Base-by-base conservation (phyloP, 37 sponge, comb jelly and placozoan species). In the Tethya wilhelma region DNA sequence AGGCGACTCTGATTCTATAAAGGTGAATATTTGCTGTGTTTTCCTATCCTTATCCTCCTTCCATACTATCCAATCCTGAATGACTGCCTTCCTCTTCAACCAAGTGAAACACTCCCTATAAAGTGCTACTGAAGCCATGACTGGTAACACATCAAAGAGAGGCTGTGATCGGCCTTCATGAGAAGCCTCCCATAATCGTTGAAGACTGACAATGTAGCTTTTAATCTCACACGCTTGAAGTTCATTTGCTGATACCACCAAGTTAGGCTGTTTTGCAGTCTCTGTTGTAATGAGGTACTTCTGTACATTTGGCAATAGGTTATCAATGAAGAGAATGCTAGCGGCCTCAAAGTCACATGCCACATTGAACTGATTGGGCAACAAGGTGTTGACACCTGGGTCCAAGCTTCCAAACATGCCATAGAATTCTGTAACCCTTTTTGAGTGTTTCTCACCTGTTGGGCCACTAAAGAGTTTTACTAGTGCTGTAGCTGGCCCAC, bases 401-500 rank as follows among this genome's bases (percentile, higher is more conserved):
- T 74, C 55, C 29, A 82, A 49, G 4, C 67, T 17, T 12, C 83
- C 83, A 82, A 82, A 82, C 83, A 82, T 82, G 6, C 55, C 83
- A 73, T 74, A 82, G 29, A 82, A 60, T 20, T 20, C 38, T 4
- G 44, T 43, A 37, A 82, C 83, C 44, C 73, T 82, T 31, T 14
- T 25, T 11, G 34, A 46, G 22, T 55, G 1, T 4, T 29, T 9
- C 6, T 4, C 40, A 20, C 32, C 56, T 26, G 12, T 6, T 19
- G 43, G 39, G 2, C 56, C 53, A 43, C n/a, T 34, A 42, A 82
- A 82, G 2, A 82, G 55, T n/a, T 73, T 31, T 31, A 72, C 64
- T 56, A 82, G 38, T 44, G 74, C 83, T 41, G 83, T 82, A 29
- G 74, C 73, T 46, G 83, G 83, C 30, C 83, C 83, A 22, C 83